A percentile compares a stretch with the other conserved stretches of the same genome.
These are phyloP conservation scores for Serrognathus titanus DNA, from an alignment of 2,888 invertebrate genomes.

Conservation along the genomic window DNA sequence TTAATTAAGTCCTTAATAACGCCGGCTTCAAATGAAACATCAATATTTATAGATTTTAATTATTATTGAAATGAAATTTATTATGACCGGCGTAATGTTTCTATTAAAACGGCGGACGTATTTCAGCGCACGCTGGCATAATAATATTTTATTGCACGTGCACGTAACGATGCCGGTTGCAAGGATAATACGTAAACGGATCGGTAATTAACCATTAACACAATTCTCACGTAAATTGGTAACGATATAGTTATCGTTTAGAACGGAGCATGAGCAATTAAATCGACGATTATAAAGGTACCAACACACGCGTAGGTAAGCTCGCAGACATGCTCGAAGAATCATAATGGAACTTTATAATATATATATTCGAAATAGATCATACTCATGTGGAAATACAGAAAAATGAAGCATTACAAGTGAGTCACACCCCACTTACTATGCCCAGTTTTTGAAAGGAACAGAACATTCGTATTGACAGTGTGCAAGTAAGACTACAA, in stretches of 20 bases:
- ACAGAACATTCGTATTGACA: no score
- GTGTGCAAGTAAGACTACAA: no score
- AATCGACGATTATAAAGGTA: neutral
- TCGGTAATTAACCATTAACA: slow-evolving; percentile 25
- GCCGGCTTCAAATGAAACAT: neutral
- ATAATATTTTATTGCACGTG: neutral
- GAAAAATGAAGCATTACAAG: no score
- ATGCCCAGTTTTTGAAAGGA: no score
- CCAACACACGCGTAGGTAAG: no score
- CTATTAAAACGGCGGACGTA: neutral
- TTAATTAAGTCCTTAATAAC: no score
- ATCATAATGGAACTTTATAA: no score
- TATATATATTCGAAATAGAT: no score
- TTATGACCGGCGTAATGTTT: neutral
- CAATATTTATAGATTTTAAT: neutral
- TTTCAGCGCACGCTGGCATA: neutral
- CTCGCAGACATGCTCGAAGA: no score
- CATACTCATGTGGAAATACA: no score
- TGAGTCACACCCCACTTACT: no score
- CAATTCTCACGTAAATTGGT: slow-evolving; percentile 31
- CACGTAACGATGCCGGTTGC: neutral
- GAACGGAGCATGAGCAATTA: slow-evolving; percentile 23
- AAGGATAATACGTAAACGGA: neutral
- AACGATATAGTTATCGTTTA: slow-evolving; percentile 34
- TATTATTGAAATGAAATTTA: neutral